Evolutionary conservation across 1,140 invertebrate genomes (phyloP).

Genomic region (Meloidogyne chitwoodi): DNA sequence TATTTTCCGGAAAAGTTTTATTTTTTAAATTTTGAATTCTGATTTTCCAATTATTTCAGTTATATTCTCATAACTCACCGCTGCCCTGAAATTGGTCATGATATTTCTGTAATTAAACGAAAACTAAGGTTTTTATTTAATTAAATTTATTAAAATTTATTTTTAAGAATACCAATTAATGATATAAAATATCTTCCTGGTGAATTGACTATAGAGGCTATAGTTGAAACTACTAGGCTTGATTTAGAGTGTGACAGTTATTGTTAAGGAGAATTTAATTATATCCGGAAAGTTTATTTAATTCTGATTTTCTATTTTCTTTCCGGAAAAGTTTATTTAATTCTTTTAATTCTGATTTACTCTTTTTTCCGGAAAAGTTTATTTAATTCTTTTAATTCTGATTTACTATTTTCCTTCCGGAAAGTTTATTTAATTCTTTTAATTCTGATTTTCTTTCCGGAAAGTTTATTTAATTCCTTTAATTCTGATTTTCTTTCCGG

Average conservation of each 20-base stretch:
- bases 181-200: background rate
- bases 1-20: too few relatives aligned
- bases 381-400: too few relatives aligned
- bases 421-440: too few relatives aligned
- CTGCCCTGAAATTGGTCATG: conserved; percentile 10
- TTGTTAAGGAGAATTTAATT: background rate
- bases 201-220: background rate
- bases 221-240: background rate
- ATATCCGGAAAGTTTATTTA: background rate
- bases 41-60: background rate
- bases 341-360: too few relatives aligned
- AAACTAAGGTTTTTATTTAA: background rate
- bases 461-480: too few relatives aligned
- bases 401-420: too few relatives aligned
- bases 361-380: too few relatives aligned
- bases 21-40: too few relatives aligned
- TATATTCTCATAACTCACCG: conserved; percentile 11
- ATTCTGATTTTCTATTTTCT: too few relatives aligned
- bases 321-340: too few relatives aligned
- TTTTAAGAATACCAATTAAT: conserved; percentile 17
- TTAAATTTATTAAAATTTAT: background rate
- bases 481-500: too few relatives aligned
- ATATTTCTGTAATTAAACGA: conserved; percentile 22
- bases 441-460: too few relatives aligned
- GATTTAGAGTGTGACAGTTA: conserved; percentile 6